phyloP scores from a whole-genome alignment of 2,797 vertebrate species.

The Phrynocephalus forsythii region DNA sequence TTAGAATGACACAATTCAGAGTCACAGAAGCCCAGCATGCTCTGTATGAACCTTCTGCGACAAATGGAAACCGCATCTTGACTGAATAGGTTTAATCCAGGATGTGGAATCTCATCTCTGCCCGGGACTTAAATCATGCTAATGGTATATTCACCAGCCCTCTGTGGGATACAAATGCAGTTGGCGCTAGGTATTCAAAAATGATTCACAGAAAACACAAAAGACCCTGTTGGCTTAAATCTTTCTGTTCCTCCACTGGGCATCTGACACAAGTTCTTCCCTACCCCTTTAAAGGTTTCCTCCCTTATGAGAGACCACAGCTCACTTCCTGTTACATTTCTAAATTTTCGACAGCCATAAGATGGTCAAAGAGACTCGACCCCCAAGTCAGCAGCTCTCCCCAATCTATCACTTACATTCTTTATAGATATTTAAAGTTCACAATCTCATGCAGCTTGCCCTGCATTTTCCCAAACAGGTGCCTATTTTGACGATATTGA shows the following conservation, averaged over 20 bases:
- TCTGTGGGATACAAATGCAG: not conserved
- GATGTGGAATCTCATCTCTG: not conserved
- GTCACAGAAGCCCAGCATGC: not conserved
- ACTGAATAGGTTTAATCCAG: not conserved
- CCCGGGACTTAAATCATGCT: not conserved
- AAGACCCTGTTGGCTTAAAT: not conserved
- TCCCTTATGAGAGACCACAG: not conserved
- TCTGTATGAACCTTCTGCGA: not conserved
- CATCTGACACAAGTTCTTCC: conserved; percentile 1
- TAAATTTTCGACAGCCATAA: conserved; percentile 3
- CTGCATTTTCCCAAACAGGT: conserved; percentile 40
- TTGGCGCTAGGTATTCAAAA: not conserved
- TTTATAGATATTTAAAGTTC: not conserved
- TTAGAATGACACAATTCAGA: not conserved
- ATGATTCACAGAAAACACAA: conserved; percentile 11
- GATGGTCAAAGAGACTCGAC: not conserved
- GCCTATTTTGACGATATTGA: conserved; percentile 44
- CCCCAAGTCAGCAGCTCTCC: not conserved
- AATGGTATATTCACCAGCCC: not conserved
- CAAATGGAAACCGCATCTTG: not conserved
- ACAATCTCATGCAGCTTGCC: conserved; percentile 13
- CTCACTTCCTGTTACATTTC: not conserved
- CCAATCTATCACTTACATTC: not conserved
- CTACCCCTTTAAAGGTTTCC: not conserved
- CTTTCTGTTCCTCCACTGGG: conserved; percentile 2